Evolutionary conservation across 2,797 vertebrate genomes (phyloP), one percentile per base, ranked within the genome.

Genomic region (Ctenopoma multispine): DNA sequence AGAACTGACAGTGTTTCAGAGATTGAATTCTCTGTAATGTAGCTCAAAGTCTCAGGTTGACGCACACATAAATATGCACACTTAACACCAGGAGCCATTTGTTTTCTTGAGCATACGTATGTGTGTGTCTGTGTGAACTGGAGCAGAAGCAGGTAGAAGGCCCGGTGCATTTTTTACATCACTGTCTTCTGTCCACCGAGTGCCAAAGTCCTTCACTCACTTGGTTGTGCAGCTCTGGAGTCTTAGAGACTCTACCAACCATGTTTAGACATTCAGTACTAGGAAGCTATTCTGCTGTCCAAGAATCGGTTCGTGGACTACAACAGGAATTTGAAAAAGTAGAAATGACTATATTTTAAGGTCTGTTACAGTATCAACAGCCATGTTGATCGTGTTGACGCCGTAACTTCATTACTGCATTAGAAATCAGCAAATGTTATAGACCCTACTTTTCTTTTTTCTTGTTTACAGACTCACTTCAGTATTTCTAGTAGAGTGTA

Each of bases 381-480:
- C 47, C 13, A 5, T 77, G 49, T 27, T 51, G 61, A 58, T 72
- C 51, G 66, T 34, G 63, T 50, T 48, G 21, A 68, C 29, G 69
- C 61, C 77, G 69, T 20, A 66, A 48, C 72, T 63, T 55, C 21
- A 51, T 69, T 55, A 60, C 17, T 71, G 11, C 56, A 49, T 50
- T 21, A 44, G 31, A 77, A 66, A 50, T 44, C 40, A 69, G 20
- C 53, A 43, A 57, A 63, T 68, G 47, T 36, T 73, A 58, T 65
- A 54, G 12, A 59, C 55, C 54, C 61, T 24, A 46, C 75, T 68
- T 70, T n/a, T 74, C 83, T 67, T 36, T 63, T 44, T 57, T 81
- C 46, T 68, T 75, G 80, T 88, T 89, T 87, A 88, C 86, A 87
- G 69, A 84, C 61, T 40, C 58, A 78, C 15, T 24, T 79, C 84